These are phyloP conservation scores for Clupea harengus DNA, from an alignment of 2,113 vertebrate species.

Conservation along the genomic window DNA sequence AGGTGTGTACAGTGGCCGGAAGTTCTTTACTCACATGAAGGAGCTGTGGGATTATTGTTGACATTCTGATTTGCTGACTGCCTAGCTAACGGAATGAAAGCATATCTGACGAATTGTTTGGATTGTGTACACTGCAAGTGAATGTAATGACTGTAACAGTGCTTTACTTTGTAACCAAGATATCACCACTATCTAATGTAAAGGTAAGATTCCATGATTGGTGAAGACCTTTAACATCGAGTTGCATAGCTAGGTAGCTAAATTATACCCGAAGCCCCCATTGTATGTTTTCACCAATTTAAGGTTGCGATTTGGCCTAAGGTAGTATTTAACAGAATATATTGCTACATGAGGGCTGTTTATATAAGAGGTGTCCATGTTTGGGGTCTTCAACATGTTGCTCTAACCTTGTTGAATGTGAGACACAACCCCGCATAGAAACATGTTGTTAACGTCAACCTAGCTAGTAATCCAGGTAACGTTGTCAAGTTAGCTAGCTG, in stretches of 20 bases:
- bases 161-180: conserved; percentile 31
- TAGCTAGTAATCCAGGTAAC: not conserved
- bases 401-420: not conserved
- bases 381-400: not conserved
- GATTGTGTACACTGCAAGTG: not conserved
- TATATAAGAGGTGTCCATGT: not conserved
- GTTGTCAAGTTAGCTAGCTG: not conserved
- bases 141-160: conserved; percentile 47
- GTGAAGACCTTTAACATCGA: not conserved
- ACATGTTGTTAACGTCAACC: not conserved
- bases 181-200: conserved; percentile 27
- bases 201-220: conserved; percentile 61
- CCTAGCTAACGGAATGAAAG: conserved; percentile 39
- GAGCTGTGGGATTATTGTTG: conserved; percentile 50
- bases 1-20: conserved; percentile 22
- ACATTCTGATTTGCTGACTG: conserved; percentile 13
- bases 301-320: not conserved
- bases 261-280: conserved; percentile 9
- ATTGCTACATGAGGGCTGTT: not conserved
- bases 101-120: not conserved
- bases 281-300: conserved; percentile 6
- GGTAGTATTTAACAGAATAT: not conserved
- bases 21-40: not conserved
- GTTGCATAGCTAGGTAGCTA: conserved; percentile 9
- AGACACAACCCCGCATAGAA: not conserved